Base-by-base conservation (phyloP, 2,888 invertebrate genomes). In the Nineta flava region DNA sequence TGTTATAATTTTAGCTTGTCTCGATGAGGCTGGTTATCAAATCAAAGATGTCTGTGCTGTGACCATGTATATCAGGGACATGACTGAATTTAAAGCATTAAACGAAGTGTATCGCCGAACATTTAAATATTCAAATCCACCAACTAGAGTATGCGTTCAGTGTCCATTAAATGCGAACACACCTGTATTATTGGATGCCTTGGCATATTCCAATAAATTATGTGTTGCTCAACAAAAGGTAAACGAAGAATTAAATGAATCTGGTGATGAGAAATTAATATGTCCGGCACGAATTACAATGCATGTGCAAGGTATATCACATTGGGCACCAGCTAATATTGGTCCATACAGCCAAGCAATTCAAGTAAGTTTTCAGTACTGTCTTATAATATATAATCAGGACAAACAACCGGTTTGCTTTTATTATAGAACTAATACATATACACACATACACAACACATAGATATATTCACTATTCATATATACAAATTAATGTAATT, bases 271-370 rank as follows among this genome's bases (percentile, higher is more conserved):
- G 17, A 58, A 60, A 2, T 58, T 58, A 46, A 71, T 71, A 19
- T 58, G 60, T 2, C 16, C 19, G 13, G 35, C 32, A 35, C 16
- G 45, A 21, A n/a, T 45, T 54, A 87, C 87, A 7, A 87, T 94
- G 86, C 94, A 95, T 64, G 93, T 95, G 40, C 94, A 94, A 68
- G 86, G 93, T 53, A 81, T 94, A 58, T 94, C 93, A 26, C 93
- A 95, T 65, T 95, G 95, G 95, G 93, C 94, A n/a, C 94, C 95
- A 1, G 93, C 94, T 52, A 94, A 92, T 64, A 94, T 95, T 58
- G 95, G 94, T 44, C 94, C 95, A 6, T 95, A 95, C 65, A 94
- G 94, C 63, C 95, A 95, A 70, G 87, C 88, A 2, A 78, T 87
- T 52, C 79, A 83, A 74, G 88, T 88, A 66, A 66, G 69, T 60